Conservation (phyloP, 2,113 vertebrate genomes). For the Lagopus leucura region DNA sequence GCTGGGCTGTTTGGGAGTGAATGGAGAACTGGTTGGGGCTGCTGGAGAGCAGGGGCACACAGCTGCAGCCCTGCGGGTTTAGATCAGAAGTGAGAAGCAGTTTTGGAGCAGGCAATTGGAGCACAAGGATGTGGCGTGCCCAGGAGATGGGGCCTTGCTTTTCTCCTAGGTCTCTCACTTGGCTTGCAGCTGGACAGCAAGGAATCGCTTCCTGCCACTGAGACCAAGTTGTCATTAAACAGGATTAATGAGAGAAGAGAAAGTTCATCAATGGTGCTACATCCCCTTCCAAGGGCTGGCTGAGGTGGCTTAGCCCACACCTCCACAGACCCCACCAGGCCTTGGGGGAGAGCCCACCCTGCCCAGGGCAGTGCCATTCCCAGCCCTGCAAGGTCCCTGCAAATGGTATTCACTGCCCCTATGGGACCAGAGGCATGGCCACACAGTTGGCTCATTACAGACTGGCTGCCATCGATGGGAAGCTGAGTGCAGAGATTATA, state of each 20-base stretch:
- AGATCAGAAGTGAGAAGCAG: background rate
- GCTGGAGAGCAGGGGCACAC: rapidly evolving
- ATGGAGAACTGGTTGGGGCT: background rate
- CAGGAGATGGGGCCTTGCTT: background rate
- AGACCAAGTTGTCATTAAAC: background rate
- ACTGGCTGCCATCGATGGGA: background rate
- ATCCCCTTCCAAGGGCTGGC: background rate
- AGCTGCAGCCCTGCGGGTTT: background rate
- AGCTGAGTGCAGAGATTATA: background rate
- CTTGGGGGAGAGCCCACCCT: background rate
- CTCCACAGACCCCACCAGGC: background rate
- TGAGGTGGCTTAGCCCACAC: background rate
- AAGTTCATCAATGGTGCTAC: rapidly evolving
- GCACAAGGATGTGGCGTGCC: too few relatives aligned
- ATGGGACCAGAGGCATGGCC: background rate
- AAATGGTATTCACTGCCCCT: background rate
- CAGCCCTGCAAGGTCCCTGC: background rate
- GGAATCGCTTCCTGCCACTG: background rate
- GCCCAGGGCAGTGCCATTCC: too few relatives aligned
- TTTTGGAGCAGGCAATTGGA: too few relatives aligned
- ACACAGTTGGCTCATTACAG: background rate
- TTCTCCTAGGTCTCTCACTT: too few relatives aligned
- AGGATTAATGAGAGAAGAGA: background rate
- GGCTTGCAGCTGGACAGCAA: background rate
- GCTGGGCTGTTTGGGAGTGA: background rate